Conservation (phyloP, 2,888 invertebrate genomes). For the Malthinus flaveolus region DNA sequence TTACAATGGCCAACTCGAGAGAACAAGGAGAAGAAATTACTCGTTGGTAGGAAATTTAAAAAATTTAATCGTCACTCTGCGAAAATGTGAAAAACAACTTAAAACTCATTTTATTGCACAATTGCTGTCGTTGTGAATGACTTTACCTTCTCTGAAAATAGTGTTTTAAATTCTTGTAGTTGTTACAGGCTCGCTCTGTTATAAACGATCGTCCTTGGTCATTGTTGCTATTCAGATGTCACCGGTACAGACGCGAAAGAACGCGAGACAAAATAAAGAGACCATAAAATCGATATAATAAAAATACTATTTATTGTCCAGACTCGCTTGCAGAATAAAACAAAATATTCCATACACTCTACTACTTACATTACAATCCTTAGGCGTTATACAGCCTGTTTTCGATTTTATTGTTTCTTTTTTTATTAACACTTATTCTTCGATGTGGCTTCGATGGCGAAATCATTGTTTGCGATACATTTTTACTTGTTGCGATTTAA, state of each 20-base stretch:
- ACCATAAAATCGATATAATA: slow-evolving; percentile 49
- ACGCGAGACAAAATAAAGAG: slow-evolving; percentile 48
- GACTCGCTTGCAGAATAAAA: slow-evolving; percentile 45
- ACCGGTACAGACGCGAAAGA: slow-evolving; percentile 40
- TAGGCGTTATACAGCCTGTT: slow-evolving; percentile 22
- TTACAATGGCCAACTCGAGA: too few species aligned
- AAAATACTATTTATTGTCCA: slow-evolving; percentile 49
- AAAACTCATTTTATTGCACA: neutral
- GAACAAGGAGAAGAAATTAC: too few species aligned
- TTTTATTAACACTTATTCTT: too few species aligned
- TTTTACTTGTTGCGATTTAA: neutral
- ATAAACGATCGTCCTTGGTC: slow-evolving; percentile 46
- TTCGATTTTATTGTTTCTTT: too few species aligned
- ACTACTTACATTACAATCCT: slow-evolving; percentile 16
- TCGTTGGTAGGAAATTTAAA: too few species aligned
- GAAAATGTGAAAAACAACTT: too few species aligned
- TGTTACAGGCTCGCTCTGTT: slow-evolving; percentile 32
- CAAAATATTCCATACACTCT: slow-evolving; percentile 33
- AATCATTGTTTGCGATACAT: too few species aligned
- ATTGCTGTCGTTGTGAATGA: slow-evolving; percentile 15
- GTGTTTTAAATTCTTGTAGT: slow-evolving; percentile 23
- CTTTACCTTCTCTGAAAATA: slow-evolving; percentile 15
- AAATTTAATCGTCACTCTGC: too few species aligned
- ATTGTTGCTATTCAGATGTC: slow-evolving; percentile 51
- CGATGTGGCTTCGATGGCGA: too few species aligned